These are phyloP conservation scores for Camptogramma bilineatum DNA, from an alignment of 2,888 invertebrate genomes.

Conservation along the genomic window DNA sequence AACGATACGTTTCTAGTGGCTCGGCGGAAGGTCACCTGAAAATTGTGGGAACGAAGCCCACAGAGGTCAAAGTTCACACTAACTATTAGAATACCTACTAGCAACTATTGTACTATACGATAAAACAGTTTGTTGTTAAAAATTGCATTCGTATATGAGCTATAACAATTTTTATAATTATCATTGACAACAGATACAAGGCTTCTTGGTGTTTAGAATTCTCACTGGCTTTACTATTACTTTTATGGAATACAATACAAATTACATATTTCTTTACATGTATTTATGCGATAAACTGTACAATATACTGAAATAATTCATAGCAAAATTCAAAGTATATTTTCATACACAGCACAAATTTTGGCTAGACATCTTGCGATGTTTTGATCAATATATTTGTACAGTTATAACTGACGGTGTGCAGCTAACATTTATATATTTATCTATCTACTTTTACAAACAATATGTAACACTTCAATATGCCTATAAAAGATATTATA, in stretches of 20 bases:
- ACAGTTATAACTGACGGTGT: not conserved
- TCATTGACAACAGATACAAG: conserved; percentile 13
- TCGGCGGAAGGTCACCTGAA: not conserved
- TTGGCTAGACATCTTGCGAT: not conserved
- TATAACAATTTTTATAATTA: conserved; percentile 4
- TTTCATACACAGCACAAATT: not conserved
- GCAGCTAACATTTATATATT: conserved; percentile 1
- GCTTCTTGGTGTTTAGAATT: conserved; percentile 15
- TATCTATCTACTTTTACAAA: not conserved
- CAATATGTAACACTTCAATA: not conserved
- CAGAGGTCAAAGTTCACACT: not conserved
- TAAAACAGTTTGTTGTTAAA: not conserved
- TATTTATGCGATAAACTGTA: not conserved
- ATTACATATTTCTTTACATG: not conserved
- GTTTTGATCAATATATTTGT: not conserved
- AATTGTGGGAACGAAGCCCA: not conserved
- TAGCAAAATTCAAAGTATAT: not conserved
- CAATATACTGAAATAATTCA: not conserved
- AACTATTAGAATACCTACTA: not conserved
- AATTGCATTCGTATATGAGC: not conserved
- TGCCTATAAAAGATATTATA: too few species aligned
- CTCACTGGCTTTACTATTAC: not conserved
- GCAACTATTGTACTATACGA: not conserved
- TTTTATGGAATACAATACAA: not conserved
- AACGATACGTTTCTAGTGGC: not conserved